phyloP scores from a whole-genome alignment of 1,140 invertebrate species.

The Megathymus violae region DNA sequence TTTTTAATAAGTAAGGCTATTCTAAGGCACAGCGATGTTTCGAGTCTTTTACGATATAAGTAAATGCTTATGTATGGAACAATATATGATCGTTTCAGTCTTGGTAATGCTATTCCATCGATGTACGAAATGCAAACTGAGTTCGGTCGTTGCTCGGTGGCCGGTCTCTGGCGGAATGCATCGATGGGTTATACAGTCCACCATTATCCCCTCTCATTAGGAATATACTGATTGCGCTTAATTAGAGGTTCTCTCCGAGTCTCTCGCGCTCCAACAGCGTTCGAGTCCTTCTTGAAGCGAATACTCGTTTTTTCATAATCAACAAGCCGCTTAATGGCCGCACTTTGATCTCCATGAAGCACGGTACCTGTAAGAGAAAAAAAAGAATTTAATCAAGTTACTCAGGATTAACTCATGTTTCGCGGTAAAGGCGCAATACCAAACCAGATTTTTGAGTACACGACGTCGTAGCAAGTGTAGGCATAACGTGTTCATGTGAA shows the following conservation, averaged over 20 bases:
- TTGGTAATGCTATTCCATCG: constrained; percentile 70
- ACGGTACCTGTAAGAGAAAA: constrained; percentile 69
- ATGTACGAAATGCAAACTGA: constrained; percentile 69
- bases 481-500: constrained; percentile 51
- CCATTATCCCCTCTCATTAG: constrained; percentile 81
- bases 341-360: constrained; percentile 75
- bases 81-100: constrained; percentile 72
- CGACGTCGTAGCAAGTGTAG: constrained; percentile 17
- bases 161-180: constrained; percentile 66
- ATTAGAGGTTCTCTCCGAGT: constrained; percentile 77
- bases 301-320: constrained; percentile 78
- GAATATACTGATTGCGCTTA: constrained; percentile 83
- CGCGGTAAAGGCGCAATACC: constrained; percentile 26
- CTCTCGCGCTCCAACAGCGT: constrained; percentile 63
- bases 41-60: constrained; percentile 64
- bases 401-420: constrained; percentile 32
- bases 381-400: constrained; percentile 41
- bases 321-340: constrained; percentile 72
- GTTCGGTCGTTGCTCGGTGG: constrained; percentile 65
- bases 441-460: constrained; percentile 32
- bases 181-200: constrained; percentile 79
- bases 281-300: constrained; percentile 67
- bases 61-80: constrained; percentile 76
- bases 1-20: constrained; percentile 58
- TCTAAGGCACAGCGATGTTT: constrained; percentile 75